A percentile compares a stretch with the other conserved stretches of the same genome.
Conservation (phyloP, 2,113 vertebrate genomes). For the Phocoena sinus region DNA sequence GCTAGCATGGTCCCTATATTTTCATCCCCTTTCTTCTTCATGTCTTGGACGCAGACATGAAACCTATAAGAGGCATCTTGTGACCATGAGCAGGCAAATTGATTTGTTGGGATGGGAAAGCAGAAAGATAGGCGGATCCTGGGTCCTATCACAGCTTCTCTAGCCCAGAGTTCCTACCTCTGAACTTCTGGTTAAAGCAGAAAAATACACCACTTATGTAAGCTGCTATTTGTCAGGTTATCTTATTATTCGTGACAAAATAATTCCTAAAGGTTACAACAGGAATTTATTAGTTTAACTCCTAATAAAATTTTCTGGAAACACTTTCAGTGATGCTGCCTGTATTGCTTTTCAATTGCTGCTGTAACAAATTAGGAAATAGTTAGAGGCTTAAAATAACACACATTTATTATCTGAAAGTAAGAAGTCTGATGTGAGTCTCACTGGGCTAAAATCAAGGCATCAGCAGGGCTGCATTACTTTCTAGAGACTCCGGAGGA, state of each 20-base stretch:
- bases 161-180: background rate
- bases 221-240: background rate
- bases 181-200: background rate
- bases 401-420: background rate
- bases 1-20: background rate
- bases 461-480: background rate
- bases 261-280: background rate
- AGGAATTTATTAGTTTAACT: background rate
- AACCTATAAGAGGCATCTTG: background rate
- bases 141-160: accelerated
- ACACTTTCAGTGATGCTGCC: background rate
- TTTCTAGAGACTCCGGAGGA: background rate
- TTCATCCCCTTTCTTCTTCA: background rate
- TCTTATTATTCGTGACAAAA: background rate
- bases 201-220: background rate
- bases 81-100: background rate
- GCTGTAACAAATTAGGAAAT: background rate
- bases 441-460: background rate
- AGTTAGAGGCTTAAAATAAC: background rate
- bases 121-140: background rate
- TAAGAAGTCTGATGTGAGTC: background rate
- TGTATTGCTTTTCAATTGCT: background rate
- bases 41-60: background rate
- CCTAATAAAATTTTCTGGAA: background rate
- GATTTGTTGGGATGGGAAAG: background rate